Evolutionary conservation across 2,113 vertebrate genomes (phyloP), one percentile per base, ranked within the genome.

Genomic region (Strix uralensis): DNA sequence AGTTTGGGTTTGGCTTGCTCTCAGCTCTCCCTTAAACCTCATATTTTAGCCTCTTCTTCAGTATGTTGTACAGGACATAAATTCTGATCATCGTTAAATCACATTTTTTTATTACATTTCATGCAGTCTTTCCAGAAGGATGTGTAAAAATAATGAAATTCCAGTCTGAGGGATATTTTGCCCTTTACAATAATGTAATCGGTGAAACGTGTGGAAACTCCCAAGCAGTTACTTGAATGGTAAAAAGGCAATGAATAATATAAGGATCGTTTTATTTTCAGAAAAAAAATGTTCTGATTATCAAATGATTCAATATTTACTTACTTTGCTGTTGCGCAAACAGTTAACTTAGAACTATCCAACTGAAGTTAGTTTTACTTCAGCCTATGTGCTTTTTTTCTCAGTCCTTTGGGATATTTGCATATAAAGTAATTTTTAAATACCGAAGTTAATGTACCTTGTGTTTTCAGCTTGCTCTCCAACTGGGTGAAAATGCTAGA

Each of bases 161-260:
- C 96, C 89, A 81, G 18, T 80, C 57, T 86, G 47, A 97, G 94
- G 30, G 67, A 93, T 97, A 96, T 96, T 95, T 96, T 97, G 51
- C 73, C 79, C 70, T 96, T 98, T 98, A 88, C 46, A 95, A 47
- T 96, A 96, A 91, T 94, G 46, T 81, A 95, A 94, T 97, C 92
- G 94, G 47, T 85, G 78, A 95, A 97, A 96, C 13, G 18, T 80
- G 52, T 82, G 16, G 69, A 89, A 94, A 95, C 51, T 96, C 59
- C 54, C 79, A 93, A 86, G 57, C 47, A 96, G 81, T 80, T 90
- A 72, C 25, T 78, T 79, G 49, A 92, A 40, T 79, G 29, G 20
- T 82, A 87, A 92, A 81, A 88, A 93, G 49, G 21, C 40, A 92
- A 86, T 85, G 36, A 95, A 81, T 88, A 97, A 78, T 55, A 92